phyloP scores from a whole-genome alignment of 2,113 vertebrate species.

The Pogona vitticeps region DNA sequence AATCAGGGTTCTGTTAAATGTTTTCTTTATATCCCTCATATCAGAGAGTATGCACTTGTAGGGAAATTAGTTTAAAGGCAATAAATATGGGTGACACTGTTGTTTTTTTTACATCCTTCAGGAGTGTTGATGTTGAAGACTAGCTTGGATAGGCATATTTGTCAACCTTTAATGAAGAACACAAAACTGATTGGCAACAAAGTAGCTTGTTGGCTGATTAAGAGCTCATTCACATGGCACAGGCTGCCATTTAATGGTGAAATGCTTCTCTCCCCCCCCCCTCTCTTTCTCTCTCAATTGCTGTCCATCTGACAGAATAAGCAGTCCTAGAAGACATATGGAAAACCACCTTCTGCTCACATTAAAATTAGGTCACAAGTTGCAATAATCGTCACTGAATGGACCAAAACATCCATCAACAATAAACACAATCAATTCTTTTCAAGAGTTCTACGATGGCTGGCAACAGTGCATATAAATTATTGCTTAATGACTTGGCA shows the following conservation, averaged over 20 bases:
- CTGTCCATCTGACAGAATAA: background rate
- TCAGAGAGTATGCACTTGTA: constrained; percentile 12
- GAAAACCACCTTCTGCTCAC: background rate
- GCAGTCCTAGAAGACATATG: background rate
- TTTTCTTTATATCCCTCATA: constrained; percentile 31
- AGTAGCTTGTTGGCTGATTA: constrained; percentile 4
- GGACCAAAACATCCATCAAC: background rate
- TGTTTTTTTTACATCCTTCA: background rate
- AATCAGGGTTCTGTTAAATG: background rate
- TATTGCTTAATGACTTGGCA: background rate
- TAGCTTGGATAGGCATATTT: background rate
- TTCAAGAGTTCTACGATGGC: background rate
- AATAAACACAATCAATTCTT: background rate
- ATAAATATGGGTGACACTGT: background rate
- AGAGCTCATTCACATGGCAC: background rate
- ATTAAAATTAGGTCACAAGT: background rate
- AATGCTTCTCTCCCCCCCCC: background rate
- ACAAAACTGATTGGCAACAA: background rate
- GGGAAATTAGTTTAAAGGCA: constrained; percentile 24
- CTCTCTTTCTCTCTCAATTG: background rate
- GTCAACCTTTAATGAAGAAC: constrained; percentile 10
- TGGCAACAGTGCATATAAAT: background rate
- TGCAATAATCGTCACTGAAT: background rate
- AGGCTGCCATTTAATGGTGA: background rate
- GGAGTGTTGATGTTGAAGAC: background rate